Evolutionary conservation across 2,888 invertebrate species (phyloP).

Genomic region (Agrochola macilenta): DNA sequence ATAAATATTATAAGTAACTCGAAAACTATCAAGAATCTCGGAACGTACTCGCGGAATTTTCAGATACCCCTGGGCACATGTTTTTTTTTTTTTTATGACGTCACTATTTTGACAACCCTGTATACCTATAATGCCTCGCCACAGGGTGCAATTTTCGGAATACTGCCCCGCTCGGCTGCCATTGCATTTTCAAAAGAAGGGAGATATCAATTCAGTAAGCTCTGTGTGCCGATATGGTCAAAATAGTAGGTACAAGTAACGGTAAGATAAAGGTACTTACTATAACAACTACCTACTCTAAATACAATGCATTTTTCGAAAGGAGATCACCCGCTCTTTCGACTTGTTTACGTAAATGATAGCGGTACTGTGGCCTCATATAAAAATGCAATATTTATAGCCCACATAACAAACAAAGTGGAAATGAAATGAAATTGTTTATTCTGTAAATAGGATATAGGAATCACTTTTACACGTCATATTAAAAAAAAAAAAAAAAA

Average conservation of each 20-base stretch:
- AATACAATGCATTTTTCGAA: constrained; percentile 21
- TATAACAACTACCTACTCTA: background rate
- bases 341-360: constrained; percentile 40
- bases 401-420: constrained; percentile 12
- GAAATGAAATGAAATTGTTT: no score
- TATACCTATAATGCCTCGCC: no score
- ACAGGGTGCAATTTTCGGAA: no score
- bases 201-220: background rate
- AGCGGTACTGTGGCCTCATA: constrained; percentile 31
- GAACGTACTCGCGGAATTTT: no score
- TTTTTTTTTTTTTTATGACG: no score
- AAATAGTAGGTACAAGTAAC: constrained; percentile 9
- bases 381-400: constrained; percentile 27
- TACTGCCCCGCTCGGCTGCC: background rate
- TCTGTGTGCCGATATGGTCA: background rate
- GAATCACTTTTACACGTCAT: no score
- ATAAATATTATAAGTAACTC: no score
- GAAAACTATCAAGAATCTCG: no score
- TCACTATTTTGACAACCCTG: no score
- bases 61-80: no score
- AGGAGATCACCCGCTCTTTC: constrained; percentile 28
- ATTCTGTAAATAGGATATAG: no score
- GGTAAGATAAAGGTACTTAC: background rate
- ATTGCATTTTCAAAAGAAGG: background rate
- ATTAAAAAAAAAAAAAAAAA: no score